Evolutionary conservation across 2,113 vertebrate species (phyloP).

Genomic region (Siniperca knerii): DNA sequence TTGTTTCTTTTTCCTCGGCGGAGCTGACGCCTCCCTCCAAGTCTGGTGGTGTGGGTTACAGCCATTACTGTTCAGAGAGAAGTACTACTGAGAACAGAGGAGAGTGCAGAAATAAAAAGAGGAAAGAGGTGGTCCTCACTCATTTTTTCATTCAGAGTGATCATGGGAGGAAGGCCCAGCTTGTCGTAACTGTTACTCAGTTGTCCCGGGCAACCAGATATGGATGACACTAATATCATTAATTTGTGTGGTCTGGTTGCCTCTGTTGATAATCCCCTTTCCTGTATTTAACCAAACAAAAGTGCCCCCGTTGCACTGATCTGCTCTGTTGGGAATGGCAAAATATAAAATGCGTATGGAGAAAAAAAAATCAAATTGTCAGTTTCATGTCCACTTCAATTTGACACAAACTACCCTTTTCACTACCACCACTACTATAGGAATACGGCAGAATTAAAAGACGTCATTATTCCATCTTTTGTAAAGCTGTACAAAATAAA

Average conservation of each 20-base stretch:
- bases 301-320: constrained; percentile 27
- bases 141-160: constrained; percentile 25
- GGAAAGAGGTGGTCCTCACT: constrained; percentile 28
- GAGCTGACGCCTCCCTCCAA: constrained; percentile 53
- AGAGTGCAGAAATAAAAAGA: constrained; percentile 14
- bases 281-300: constrained; percentile 53
- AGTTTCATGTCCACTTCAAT: background rate
- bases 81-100: constrained; percentile 17
- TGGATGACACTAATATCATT: constrained; percentile 75
- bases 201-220: constrained; percentile 73
- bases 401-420: background rate
- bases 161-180: constrained; percentile 36
- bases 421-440: too few species aligned
- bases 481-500: background rate
- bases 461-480: background rate
- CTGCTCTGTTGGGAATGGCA: constrained; percentile 5
- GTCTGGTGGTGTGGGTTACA: constrained; percentile 49
- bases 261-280: constrained; percentile 66
- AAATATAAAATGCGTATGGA: background rate
- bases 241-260: constrained; percentile 72
- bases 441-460: background rate
- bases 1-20: constrained; percentile 70
- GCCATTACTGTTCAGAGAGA: constrained; percentile 36
- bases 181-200: constrained; percentile 35
- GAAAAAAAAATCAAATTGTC: background rate